Percentiles rank a stretch among this genome's conserved stretches.
These are phyloP conservation scores for Neolamprologus ventralis DNA, from an alignment of 2,113 vertebrate species.

Conservation along the genomic window DNA sequence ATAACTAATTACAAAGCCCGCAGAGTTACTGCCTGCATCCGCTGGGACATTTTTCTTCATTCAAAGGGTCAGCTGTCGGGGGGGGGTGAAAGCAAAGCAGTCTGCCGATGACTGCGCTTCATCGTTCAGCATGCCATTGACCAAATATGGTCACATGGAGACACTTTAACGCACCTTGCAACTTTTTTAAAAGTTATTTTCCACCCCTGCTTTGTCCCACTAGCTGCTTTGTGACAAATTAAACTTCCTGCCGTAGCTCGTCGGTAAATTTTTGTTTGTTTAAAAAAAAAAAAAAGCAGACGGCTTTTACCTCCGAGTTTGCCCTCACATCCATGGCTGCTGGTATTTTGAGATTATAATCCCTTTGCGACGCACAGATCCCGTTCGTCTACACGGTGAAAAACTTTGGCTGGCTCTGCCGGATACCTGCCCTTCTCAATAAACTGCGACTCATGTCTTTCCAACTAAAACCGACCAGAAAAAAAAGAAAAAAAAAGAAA, in stretches of 20 bases:
- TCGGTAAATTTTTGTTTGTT: neutral
- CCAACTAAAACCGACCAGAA: constrained; percentile 42
- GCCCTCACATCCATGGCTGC: constrained; percentile 52
- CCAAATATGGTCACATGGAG: constrained; percentile 66
- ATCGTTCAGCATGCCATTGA: constrained; percentile 35
- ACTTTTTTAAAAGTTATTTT: neutral
- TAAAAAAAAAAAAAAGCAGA: neutral
- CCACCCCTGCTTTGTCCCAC: neutral
- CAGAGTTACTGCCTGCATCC: neutral
- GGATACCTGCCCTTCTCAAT: constrained; percentile 55
- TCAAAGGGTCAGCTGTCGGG: constrained; percentile 6
- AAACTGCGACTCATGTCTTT: constrained; percentile 61
- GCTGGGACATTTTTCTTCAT: constrained; percentile 23
- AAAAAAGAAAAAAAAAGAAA: neutral
- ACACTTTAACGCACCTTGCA: constrained; percentile 14
- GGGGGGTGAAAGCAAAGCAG: neutral
- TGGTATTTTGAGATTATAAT: constrained; percentile 42
- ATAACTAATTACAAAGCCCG: constrained; percentile 1
- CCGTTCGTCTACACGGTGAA: neutral
- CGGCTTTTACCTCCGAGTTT: constrained; percentile 63
- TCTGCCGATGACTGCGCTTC: neutral
- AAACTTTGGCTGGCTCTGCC: constrained; percentile 1
- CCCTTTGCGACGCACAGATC: constrained; percentile 25
- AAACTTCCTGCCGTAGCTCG: neutral
- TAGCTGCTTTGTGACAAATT: neutral